These are phyloP conservation scores for Leucosticte australis DNA, from an alignment of 2,113 vertebrate genomes.

Conservation along the genomic window DNA sequence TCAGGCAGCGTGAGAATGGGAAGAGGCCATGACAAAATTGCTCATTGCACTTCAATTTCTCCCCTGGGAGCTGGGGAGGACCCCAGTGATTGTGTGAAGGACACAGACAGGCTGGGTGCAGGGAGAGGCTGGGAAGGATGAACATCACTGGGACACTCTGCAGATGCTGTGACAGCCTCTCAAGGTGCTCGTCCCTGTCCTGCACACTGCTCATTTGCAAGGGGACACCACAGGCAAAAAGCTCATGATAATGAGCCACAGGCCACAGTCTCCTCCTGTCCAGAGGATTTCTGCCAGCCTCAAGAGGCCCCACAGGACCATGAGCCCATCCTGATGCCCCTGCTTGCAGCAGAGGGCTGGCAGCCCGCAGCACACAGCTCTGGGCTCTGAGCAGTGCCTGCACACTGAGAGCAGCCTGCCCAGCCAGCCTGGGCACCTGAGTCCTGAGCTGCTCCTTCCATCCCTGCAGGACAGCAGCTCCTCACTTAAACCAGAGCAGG, in stretches of 20 bases:
- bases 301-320: fast-evolving
- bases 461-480: neutral
- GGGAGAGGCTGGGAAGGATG: neutral
- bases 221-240: neutral
- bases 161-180: neutral
- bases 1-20: neutral
- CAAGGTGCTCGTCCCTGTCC: neutral
- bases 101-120: neutral
- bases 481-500: neutral
- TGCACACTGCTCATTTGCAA: neutral
- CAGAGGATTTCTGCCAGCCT: neutral
- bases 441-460: neutral
- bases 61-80: neutral
- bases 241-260: neutral
- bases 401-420: neutral
- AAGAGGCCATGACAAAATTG: neutral
- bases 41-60: neutral
- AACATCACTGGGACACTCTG: neutral
- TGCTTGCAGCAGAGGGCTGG: neutral
- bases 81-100: neutral
- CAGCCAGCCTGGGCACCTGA: fast-evolving
- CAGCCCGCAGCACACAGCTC: neutral
- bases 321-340: fast-evolving
- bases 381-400: neutral
- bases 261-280: neutral